phyloP scores from a whole-genome alignment of 2,113 vertebrate genomes.

The Hyperoodon ampullatus region DNA sequence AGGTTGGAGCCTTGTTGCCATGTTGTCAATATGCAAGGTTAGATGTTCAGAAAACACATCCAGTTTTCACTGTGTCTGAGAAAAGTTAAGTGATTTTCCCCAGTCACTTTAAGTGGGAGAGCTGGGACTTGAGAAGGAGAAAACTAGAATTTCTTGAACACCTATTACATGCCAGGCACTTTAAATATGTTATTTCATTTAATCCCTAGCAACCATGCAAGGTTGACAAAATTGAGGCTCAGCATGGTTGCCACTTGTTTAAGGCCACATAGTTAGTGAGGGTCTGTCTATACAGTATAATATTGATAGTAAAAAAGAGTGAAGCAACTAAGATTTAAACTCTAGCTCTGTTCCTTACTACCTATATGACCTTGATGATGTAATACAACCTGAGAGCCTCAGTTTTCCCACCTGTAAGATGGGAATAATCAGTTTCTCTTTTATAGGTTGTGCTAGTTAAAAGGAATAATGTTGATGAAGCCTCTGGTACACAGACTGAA shows the following conservation, averaged over 20 bases:
- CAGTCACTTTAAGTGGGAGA: neutral
- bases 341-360: constrained; percentile 8
- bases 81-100: constrained; percentile 21
- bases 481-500: neutral
- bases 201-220: neutral
- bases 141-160: constrained; percentile 46
- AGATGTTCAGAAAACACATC: neutral
- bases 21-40: neutral
- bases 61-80: neutral
- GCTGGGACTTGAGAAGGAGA: neutral
- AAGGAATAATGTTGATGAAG: neutral
- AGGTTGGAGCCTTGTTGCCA: neutral
- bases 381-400: neutral
- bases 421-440: neutral
- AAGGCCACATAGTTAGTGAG: neutral
- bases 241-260: neutral
- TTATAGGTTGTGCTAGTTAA: neutral
- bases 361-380: neutral
- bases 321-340: constrained; percentile 8
- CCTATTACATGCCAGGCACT: neutral
- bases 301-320: neutral
- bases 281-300: neutral
- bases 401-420: neutral
- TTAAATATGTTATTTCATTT: constrained; percentile 19
- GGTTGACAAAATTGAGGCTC: neutral